Evolutionary conservation across 2,113 vertebrate species (phyloP), one percentile per base, ranked within the genome.

Genomic region (Pipa parva): DNA sequence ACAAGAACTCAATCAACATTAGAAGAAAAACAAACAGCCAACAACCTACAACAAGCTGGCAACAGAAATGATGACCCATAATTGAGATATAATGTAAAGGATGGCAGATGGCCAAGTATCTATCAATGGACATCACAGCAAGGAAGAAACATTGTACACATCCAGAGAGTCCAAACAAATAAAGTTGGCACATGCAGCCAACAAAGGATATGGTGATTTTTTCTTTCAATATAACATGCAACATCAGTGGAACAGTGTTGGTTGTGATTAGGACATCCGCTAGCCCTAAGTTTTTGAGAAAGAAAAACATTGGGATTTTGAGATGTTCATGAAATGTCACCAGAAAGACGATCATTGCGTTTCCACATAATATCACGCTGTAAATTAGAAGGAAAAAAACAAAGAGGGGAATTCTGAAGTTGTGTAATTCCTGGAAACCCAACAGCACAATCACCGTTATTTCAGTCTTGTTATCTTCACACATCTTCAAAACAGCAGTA

Each of bases 71-170:
- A 12, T 17, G 45, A 11, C n/a, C 11, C 64, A 68, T 68, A 4
- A 68, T 6, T 20, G 45, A 59, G 15, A 42, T 27, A 13, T 68
- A 59, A 39, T 20, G 54, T n/a, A 68, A 37, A 39, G 64, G 64
- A 2, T 68, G 20, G 5, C 64, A 51, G 7, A 68, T 48, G 5
- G 64, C 64, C 15, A 68, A n/a, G 22, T 36, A 68, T 25, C 64
- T 42, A 25, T 68, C 64, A 18, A 27, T 59, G 17, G 64, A 68
- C 64, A 68, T 68, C 3, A 59, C n/a, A 3, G 55, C 56, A n/a
- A 68, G 48, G 7, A 68, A 10, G 1, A 59, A 27, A 39, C 55
- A 59, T 36, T 68, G 42, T 4, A 59, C n/a, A 48, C 2, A 31
- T 2, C 21, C 29, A 51, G 13, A 59, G 6, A 68, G 33, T 13